Percentiles rank a stretch among this genome's conserved stretches.
Conservation (phyloP, 2,113 vertebrate species). For the Phoxinus phoxinus region DNA sequence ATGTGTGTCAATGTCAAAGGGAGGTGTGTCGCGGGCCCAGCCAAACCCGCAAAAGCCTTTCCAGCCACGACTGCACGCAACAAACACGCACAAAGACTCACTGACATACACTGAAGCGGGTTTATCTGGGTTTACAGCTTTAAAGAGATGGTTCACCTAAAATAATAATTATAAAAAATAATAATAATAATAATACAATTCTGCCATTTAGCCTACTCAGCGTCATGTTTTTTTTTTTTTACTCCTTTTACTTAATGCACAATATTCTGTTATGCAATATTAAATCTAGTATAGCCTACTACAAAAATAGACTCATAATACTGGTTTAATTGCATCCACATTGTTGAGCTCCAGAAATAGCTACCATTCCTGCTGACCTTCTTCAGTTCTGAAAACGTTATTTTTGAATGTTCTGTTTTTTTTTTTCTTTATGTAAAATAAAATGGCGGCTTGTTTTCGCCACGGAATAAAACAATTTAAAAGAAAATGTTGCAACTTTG, state of each 20-base stretch:
- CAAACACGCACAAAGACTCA: background rate
- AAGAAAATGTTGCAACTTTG: no score
- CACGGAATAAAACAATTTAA: no score
- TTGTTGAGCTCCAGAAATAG: background rate
- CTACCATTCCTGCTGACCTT: no score
- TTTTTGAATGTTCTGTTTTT: no score
- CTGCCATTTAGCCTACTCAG: background rate
- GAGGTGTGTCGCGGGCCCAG: conserved; percentile 67
- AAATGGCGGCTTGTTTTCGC: no score
- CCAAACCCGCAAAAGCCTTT: background rate
- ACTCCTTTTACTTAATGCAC: background rate
- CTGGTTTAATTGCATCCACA: no score
- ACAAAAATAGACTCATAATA: background rate
- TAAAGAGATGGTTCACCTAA: conserved; percentile 46
- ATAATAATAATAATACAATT: background rate
- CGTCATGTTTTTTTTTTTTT: background rate
- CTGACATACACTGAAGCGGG: no score
- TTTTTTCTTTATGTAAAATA: no score
- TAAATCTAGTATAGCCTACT: background rate
- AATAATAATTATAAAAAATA: no score
- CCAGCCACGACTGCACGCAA: background rate
- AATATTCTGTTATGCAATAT: background rate
- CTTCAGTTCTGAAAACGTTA: no score
- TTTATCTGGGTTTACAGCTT: conserved; percentile 47
- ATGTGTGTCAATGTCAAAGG: conserved; percentile 76